Base-by-base conservation (phyloP, 2,888 invertebrate species). In the Harmothoe impar region DNA sequence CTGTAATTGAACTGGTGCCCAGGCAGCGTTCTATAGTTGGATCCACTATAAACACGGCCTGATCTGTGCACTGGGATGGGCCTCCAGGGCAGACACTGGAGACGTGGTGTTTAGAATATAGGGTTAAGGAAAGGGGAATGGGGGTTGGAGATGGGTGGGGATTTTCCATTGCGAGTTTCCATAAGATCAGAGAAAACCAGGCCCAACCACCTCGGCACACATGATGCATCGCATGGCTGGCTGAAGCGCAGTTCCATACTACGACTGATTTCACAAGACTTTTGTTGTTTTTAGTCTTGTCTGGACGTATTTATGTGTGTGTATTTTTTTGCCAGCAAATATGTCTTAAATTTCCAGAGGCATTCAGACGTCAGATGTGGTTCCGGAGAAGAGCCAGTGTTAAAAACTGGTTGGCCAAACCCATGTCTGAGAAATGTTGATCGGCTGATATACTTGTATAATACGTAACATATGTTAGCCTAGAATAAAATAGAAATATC, bases 71-170 rank as follows among this genome's bases (percentile, higher is more conserved):
- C 72, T 29, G 25, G 72, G 72, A 72, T 72, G 72, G 72, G 29
- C 62, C 62, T 72, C 72, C 72, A 72, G 25, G 72, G 72, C 25
- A 23, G 72, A 72, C 17, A 72, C 72, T 72, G 72, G 72, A 72
- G 62, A 43, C 43, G 43, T 43, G 43, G 43, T 43, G 43, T 43
- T 43, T 43, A 10, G 10, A 10, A 43, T 43, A 43, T 7, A 43
- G 43, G 10, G 43, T 43, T 43, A 7, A 43, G 5, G 3, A 10
- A 10, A 43, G 43, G 43, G 43, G 43, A 43, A 43, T 43, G 3
- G 43, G 43, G 43, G 5, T 43, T n/a, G n/a, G n/a, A 43, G 62
- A 62, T 62, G 20, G 12, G 3, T 20, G 62, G 3, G 20, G 62
- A n/a, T 20, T 62, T 5, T 20, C 62, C 15, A n/a, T 62, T 20